Conservation (phyloP, 1,140 invertebrate species). For the Bombus waltoni region DNA sequence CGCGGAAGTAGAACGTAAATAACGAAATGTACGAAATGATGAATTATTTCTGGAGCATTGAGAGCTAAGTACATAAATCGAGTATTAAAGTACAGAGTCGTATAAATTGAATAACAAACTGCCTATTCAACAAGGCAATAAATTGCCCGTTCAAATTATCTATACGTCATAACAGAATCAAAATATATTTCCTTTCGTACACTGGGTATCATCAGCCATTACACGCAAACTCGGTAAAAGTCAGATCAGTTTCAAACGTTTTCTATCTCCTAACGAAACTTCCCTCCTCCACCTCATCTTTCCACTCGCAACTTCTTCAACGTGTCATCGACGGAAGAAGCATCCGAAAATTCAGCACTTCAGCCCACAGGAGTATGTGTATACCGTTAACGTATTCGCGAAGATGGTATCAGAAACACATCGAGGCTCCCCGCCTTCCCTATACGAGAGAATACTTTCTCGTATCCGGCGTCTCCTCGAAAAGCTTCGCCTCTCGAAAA, state of each 20-base stretch:
- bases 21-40: neutral
- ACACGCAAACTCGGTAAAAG: too few relatives aligned
- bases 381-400: neutral
- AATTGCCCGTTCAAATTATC: too few relatives aligned
- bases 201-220: too few relatives aligned
- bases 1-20: neutral
- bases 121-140: too few relatives aligned
- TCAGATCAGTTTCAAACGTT: neutral
- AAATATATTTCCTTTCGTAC: too few relatives aligned
- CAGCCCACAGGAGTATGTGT: too few relatives aligned
- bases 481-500: constrained; percentile 14
- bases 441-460: neutral
- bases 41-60: neutral
- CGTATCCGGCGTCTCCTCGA: neutral
- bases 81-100: too few relatives aligned
- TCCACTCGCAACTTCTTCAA: neutral
- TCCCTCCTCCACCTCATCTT: neutral
- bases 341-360: neutral
- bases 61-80: too few relatives aligned
- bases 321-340: neutral
- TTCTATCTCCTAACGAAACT: neutral
- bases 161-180: too few relatives aligned
- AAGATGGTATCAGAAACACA: constrained; percentile 21
- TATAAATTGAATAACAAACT: too few relatives aligned
- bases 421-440: neutral